Evolutionary conservation across 2,797 vertebrate genomes (phyloP).

Genomic region (Chaetodon trifasciatus): DNA sequence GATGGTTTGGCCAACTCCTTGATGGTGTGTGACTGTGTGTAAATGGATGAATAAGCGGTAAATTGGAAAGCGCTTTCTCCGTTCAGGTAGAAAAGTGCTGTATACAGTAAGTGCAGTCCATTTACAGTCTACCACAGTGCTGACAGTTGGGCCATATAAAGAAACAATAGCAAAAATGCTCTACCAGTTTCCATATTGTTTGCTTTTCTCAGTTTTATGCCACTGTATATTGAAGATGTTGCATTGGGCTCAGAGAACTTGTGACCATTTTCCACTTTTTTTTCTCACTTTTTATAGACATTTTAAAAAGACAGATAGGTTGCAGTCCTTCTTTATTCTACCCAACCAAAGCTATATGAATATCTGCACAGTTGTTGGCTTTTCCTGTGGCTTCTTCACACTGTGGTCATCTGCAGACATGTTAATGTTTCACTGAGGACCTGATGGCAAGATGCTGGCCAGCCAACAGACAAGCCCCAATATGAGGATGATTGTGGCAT

Average conservation of each 20-base stretch:
- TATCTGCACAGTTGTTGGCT: neutral
- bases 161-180: neutral
- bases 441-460: constrained; percentile 16
- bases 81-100: neutral
- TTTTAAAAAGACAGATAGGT: neutral
- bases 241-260: neutral
- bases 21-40: neutral
- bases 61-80: neutral
- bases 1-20: neutral
- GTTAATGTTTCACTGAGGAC: neutral
- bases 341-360: neutral
- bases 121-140: neutral
- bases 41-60: neutral
- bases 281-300: neutral
- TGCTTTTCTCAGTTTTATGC: neutral
- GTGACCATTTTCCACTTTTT: neutral
- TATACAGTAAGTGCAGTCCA: neutral
- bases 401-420: constrained; percentile 13
- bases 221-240: neutral
- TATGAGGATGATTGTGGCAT: constrained; percentile 6
- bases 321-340: neutral
- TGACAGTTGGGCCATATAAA: neutral
- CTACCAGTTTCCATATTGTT: neutral
- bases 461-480: neutral
- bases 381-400: neutral